These are phyloP conservation scores for Chalcosyrphus nemorum DNA, from an alignment of 2,888 invertebrate species.

Conservation along the genomic window DNA sequence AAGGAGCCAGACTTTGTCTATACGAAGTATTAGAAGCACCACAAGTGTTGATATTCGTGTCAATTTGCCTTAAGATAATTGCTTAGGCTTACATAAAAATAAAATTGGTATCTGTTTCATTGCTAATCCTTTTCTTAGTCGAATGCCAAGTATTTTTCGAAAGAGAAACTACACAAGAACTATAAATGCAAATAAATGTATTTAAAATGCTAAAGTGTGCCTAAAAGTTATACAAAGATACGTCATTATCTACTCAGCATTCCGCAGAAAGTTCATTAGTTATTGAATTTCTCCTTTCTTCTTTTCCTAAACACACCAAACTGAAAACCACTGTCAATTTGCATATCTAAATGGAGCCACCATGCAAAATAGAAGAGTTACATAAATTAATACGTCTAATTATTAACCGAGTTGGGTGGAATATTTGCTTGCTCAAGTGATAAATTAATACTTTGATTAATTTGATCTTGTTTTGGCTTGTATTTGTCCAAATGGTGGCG, in stretches of 20 bases:
- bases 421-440: background rate
- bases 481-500: background rate
- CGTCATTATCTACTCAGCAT: no score
- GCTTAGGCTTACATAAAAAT: background rate
- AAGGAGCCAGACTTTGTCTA: background rate
- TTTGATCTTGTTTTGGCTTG: slow-evolving; percentile 1
- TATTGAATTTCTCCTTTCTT: background rate
- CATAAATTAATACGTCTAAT: slow-evolving; percentile 6
- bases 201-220: no score
- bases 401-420: background rate
- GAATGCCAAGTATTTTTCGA: background rate
- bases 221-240: no score
- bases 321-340: background rate
- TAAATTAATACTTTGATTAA: background rate
- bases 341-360: background rate
- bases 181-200: no score
- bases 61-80: background rate
- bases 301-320: background rate
- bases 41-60: background rate
- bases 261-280: background rate
- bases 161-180: no score
- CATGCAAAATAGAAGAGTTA: background rate
- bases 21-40: no score
- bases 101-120: background rate
- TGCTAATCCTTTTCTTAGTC: background rate